Conservation (phyloP, 2,113 vertebrate species). For the Ovis canadensis region DNA sequence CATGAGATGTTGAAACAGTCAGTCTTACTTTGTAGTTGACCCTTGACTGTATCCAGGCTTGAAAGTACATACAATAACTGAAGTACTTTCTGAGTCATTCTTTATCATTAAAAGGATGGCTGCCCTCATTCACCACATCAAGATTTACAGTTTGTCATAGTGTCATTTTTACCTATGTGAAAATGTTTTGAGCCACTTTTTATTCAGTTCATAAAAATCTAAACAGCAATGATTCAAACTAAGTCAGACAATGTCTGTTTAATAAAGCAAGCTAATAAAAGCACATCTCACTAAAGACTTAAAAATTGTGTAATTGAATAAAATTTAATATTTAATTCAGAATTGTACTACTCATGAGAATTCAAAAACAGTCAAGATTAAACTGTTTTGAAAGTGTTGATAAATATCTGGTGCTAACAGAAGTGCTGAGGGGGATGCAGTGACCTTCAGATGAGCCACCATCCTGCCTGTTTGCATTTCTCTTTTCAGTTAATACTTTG, state of each 20-base stretch:
- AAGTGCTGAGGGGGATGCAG: rapidly evolving
- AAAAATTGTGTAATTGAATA: not conserved
- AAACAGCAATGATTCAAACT: not conserved
- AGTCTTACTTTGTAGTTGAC: not conserved
- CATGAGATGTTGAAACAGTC: not conserved
- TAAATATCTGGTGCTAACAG: not conserved
- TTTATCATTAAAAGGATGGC: not conserved
- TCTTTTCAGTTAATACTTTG: not conserved
- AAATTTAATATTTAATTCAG: not conserved
- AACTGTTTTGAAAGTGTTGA: not conserved
- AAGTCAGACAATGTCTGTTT: not conserved
- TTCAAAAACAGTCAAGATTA: not conserved
- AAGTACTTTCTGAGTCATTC: not conserved
- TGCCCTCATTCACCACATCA: not conserved
- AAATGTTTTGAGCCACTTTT: not conserved
- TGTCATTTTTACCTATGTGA: not conserved
- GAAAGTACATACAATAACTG: not conserved
- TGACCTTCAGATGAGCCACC: not conserved
- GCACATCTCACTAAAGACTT: not conserved
- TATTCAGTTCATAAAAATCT: not conserved
- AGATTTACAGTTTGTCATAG: not conserved
- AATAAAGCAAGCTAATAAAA: not conserved
- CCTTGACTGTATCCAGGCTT: not conserved
- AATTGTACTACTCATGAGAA: not conserved
- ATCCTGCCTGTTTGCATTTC: not conserved